A percentile compares a stretch with the other conserved stretches of the same genome.
Conservation (phyloP, 2,797 vertebrate species). For the Alauda arvensis region DNA sequence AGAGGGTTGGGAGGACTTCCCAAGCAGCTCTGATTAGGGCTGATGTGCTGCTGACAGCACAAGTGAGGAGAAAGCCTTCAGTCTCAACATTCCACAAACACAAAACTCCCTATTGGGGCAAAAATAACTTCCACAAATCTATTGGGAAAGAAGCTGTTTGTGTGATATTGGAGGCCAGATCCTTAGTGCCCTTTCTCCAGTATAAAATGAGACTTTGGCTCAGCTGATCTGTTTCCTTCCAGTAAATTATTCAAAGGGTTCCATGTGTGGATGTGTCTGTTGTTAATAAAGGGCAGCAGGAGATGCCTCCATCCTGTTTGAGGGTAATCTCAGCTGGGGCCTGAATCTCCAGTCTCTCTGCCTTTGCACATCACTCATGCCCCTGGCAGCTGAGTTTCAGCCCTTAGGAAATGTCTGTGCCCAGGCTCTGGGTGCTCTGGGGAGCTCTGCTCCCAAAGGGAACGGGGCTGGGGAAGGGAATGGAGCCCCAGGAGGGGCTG, state of each 20-base stretch:
- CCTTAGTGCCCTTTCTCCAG: background rate
- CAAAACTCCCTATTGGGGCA: background rate
- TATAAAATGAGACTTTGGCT: background rate
- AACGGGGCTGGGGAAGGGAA: background rate
- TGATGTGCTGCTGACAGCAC: background rate
- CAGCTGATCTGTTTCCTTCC: background rate
- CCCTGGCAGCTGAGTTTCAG: background rate
- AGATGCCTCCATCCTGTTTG: background rate
- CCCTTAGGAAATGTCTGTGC: background rate
- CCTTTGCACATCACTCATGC: background rate
- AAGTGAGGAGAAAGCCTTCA: constrained; percentile 14
- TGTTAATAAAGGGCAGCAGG: background rate
- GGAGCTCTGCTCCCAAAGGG: background rate
- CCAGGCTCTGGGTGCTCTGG: background rate
- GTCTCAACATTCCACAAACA: background rate
- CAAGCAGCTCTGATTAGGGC: background rate
- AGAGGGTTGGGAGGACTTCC: background rate
- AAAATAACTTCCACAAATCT: background rate
- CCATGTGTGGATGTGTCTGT: background rate
- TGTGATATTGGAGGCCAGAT: background rate
- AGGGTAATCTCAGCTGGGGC: background rate
- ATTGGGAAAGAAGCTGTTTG: background rate
- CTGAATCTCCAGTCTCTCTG: background rate
- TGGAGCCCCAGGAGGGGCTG: background rate
- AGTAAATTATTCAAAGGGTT: background rate